A percentile compares a stretch with the other conserved stretches of the same genome.
Evolutionary conservation across 2,797 vertebrate genomes (phyloP).

Genomic region (Urophycis tenuis): DNA sequence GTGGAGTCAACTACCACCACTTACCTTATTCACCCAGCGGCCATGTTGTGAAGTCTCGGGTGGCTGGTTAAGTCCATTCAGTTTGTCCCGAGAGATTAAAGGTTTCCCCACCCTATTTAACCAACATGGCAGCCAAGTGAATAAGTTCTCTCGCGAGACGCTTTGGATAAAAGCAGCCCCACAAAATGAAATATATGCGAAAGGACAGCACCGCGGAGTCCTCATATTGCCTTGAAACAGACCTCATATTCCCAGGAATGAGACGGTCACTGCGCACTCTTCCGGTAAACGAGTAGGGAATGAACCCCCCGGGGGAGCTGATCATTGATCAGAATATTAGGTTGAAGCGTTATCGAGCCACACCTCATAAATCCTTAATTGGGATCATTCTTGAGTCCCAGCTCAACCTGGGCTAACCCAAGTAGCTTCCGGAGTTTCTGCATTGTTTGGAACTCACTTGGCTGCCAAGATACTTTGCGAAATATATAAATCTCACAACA

Average conservation of each 20-base stretch:
- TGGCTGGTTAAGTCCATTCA: no score
- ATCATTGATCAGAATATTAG: slow-evolving; percentile 55
- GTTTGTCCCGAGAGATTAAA: no score
- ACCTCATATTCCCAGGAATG: slow-evolving; percentile 16
- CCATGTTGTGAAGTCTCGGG: no score
- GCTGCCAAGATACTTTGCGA: not conserved
- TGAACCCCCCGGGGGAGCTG: slow-evolving; percentile 35
- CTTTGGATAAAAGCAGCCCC: not conserved
- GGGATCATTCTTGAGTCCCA: slow-evolving; percentile 30
- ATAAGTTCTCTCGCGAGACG: not conserved
- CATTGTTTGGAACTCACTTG: slow-evolving; percentile 15
- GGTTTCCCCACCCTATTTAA: no score
- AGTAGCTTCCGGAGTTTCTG: slow-evolving; percentile 10
- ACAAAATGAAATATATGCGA: not conserved
- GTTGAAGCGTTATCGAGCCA: slow-evolving; percentile 44
- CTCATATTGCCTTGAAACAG: not conserved
- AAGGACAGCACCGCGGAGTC: not conserved
- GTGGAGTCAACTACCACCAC: no score
- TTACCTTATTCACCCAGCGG: no score
- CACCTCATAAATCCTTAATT: slow-evolving; percentile 55
- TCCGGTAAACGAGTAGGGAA: slow-evolving; percentile 48
- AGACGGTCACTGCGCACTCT: slow-evolving; percentile 33
- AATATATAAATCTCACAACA: not conserved
- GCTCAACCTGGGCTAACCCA: slow-evolving; percentile 31
- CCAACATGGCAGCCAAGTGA: not conserved